phyloP scores from a whole-genome alignment of 2,113 vertebrate species.

The Polyodon spathula region DNA sequence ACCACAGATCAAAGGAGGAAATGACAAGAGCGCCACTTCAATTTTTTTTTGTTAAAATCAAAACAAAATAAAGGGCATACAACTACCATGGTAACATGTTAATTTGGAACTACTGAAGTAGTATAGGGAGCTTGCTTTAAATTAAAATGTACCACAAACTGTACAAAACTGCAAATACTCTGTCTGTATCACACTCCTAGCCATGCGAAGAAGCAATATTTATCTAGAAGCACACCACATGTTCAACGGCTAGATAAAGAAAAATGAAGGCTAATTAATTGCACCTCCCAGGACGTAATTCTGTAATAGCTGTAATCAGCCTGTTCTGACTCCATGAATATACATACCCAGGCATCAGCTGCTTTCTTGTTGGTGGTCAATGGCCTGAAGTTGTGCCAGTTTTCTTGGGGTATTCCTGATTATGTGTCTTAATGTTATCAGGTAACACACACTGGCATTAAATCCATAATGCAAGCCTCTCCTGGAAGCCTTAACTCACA shows the following conservation, averaged over 20 bases:
- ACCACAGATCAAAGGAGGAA: no score
- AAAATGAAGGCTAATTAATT: slow-evolving; percentile 54
- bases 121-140: no score
- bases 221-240: slow-evolving; percentile 28
- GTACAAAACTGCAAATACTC: no score
- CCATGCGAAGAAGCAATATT: slow-evolving; percentile 19
- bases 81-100: no score
- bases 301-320: slow-evolving; percentile 61
- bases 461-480: slow-evolving; percentile 63
- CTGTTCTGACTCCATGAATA: slow-evolving; percentile 46
- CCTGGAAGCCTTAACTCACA: slow-evolving; percentile 55
- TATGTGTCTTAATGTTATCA: slow-evolving; percentile 64
- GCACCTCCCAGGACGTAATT: slow-evolving; percentile 54
- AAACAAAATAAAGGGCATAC: no score
- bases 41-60: no score
- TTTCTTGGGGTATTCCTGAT: slow-evolving; percentile 40
- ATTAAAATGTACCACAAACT: no score
- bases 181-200: slow-evolving; percentile 12
- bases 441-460: slow-evolving; percentile 67
- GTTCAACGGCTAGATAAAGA: slow-evolving; percentile 44
- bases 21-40: no score
- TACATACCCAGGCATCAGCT: slow-evolving; percentile 47
- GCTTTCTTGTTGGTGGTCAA: slow-evolving; percentile 62
- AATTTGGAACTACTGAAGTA: no score
- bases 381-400: slow-evolving; percentile 56